phyloP scores from a whole-genome alignment of 1,140 invertebrate genomes.

The Aphis gossypii region DNA sequence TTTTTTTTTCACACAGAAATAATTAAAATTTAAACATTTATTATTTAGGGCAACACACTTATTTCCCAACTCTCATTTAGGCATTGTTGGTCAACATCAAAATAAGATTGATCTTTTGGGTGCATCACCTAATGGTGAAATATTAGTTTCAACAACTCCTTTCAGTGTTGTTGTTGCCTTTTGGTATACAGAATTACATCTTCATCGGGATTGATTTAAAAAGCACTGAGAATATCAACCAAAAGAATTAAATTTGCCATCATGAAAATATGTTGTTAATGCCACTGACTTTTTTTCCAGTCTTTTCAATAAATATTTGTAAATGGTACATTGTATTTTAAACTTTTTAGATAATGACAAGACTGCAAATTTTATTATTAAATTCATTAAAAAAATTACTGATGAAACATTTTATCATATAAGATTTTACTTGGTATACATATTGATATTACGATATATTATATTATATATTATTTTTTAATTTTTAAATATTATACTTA shows the following conservation, averaged over 20 bases:
- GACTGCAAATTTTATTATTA: neutral
- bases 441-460: neutral
- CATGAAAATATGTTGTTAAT: slow-evolving; percentile 79
- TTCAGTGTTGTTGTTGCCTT: slow-evolving; percentile 86
- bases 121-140: slow-evolving; percentile 78
- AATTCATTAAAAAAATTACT: neutral
- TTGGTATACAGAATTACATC: slow-evolving; percentile 77
- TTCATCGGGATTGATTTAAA: neutral
- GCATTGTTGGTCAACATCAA: slow-evolving; percentile 84
- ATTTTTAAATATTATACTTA: neutral
- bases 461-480: neutral
- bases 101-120: slow-evolving; percentile 81
- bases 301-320: slow-evolving; percentile 63
- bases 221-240: slow-evolving; percentile 65
- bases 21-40: slow-evolving; percentile 44
- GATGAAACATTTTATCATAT: neutral
- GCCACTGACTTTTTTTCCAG: slow-evolving; percentile 80
- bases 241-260: slow-evolving; percentile 79
- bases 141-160: slow-evolving; percentile 82
- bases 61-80: slow-evolving; percentile 84
- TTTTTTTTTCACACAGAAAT: neutral
- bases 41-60: slow-evolving; percentile 79
- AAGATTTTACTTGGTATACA: neutral
- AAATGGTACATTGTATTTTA: neutral
- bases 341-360: slow-evolving; percentile 28